phyloP scores from a whole-genome alignment of 2,888 invertebrate genomes.

The Tuta absoluta region DNA sequence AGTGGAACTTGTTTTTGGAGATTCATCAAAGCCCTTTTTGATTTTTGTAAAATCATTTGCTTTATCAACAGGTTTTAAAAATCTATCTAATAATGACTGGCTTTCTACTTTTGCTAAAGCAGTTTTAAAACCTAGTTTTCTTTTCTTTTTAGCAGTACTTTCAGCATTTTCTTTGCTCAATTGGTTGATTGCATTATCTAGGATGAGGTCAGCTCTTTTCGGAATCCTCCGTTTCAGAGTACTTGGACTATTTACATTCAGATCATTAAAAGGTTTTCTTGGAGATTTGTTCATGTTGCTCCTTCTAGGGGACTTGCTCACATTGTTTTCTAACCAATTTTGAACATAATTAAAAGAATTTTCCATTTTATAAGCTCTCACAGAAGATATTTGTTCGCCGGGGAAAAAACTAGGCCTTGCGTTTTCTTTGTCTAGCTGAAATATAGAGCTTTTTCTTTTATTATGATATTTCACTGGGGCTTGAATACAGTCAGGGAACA shows the following conservation, averaged over 20 bases:
- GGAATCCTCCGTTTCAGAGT: constrained; percentile 6
- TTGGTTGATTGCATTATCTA: constrained; percentile 23
- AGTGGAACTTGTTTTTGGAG: constrained; percentile 25
- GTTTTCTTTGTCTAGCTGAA: constrained; percentile 53
- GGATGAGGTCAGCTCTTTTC: constrained; percentile 27
- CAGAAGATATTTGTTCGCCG: constrained; percentile 52
- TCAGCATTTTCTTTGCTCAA: constrained; percentile 25
- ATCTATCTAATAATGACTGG: constrained; percentile 31
- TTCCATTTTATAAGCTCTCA: constrained; percentile 51
- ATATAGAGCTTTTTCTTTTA: constrained; percentile 58
- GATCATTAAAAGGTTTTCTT: constrained; percentile 62
- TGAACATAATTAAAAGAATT: constrained; percentile 56
- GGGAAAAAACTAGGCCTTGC: constrained; percentile 42
- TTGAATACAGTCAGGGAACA: constrained; percentile 74
- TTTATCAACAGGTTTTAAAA: constrained; percentile 25
- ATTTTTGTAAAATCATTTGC: constrained; percentile 30
- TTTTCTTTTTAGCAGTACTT: constrained; percentile 22
- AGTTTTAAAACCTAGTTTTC: constrained; percentile 38
- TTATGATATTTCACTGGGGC: constrained; percentile 66
- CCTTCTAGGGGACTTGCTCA: constrained; percentile 34
- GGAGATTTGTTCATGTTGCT: constrained; percentile 27
- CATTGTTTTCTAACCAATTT: constrained; percentile 62
- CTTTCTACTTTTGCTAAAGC: constrained; percentile 28
- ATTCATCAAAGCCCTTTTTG: constrained; percentile 29
- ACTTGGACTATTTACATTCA: constrained; percentile 53